Evolutionary conservation across 1,140 invertebrate genomes (phyloP), one percentile per base, ranked within the genome.

Genomic region (Contarinia nasturtii): DNA sequence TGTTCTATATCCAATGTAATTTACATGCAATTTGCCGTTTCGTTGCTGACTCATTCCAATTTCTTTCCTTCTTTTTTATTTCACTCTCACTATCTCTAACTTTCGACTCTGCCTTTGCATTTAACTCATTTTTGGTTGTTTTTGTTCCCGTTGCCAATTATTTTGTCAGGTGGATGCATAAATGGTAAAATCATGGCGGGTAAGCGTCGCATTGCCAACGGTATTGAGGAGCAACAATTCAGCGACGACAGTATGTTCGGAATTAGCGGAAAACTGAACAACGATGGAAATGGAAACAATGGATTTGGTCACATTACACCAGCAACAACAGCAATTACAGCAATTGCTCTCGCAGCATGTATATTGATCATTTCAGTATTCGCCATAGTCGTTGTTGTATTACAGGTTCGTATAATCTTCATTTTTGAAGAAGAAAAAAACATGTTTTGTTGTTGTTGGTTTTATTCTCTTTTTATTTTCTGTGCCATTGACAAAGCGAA

Each of bases 141-240:
- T n/a, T 46, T 27, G 33, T 20, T 18, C 21, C 34, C 21, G 22
- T 37, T 49, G 19, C 44, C 19, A 37, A 40, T 36, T 43, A 48
- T 33, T n/a, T 46, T 41, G 45, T 0, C 51, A 80, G 77, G 75
- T 52, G 73, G 74, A 49, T 80, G 77, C 54, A 73, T 73, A 56
- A 78, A 76, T 54, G 76, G n/a, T n/a, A n/a, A n/a, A n/a, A n/a
- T n/a, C 75, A n/a, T 79, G 15, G 78, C 77, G 21, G 80, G 79
- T 18, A 82, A 83, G 55, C 67, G 80, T n/a, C 69, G 79, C 40
- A 82, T 80, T 41, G 74, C 78, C 1, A 65, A 75, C 51, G 64
- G 64, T 12, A 68, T 74, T 52, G 70, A 72, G 54, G 4, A 27
- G 10, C 59, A 61, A 18, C 60, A 61, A 67, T 67, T 54, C 54